Evolutionary conservation across 2,113 vertebrate genomes (phyloP).

Genomic region (Callocephalon fimbriatum): DNA sequence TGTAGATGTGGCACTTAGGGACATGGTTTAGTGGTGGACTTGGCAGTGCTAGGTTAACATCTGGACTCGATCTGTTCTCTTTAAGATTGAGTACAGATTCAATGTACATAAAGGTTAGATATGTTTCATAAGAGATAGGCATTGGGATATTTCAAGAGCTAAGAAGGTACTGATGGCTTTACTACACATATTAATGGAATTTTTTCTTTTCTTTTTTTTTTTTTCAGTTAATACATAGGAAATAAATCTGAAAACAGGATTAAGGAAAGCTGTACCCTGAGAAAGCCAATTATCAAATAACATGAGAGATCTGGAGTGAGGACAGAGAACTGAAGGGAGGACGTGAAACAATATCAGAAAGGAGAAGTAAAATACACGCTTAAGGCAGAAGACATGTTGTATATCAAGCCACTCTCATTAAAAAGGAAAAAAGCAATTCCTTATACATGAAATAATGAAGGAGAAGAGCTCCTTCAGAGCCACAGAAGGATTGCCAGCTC

Average conservation of each 20-base stretch:
- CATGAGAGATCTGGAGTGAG: neutral
- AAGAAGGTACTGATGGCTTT: neutral
- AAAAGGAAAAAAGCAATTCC: neutral
- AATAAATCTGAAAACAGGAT: neutral
- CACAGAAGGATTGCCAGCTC: neutral
- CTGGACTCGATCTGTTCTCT: too few relatives aligned
- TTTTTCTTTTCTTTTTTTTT: neutral
- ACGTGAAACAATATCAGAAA: neutral
- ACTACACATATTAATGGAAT: accelerated
- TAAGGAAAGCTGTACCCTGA: neutral
- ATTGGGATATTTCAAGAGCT: neutral
- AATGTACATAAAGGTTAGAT: neutral
- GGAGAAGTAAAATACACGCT: neutral
- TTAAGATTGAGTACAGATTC: too few relatives aligned
- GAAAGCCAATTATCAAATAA: neutral
- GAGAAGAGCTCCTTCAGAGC: neutral
- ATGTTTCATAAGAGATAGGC: neutral
- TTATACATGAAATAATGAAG: neutral
- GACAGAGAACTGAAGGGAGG: neutral
- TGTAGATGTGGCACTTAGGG: too few relatives aligned
- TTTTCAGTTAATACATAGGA: neutral
- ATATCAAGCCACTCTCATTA: neutral
- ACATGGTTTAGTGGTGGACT: neutral
- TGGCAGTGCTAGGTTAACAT: neutral
- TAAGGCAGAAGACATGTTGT: neutral